A percentile compares a stretch with the other conserved stretches of the same genome.
Evolutionary conservation across 1,140 invertebrate genomes (phyloP).

Genomic region (Phymorhynchus buccinoides): DNA sequence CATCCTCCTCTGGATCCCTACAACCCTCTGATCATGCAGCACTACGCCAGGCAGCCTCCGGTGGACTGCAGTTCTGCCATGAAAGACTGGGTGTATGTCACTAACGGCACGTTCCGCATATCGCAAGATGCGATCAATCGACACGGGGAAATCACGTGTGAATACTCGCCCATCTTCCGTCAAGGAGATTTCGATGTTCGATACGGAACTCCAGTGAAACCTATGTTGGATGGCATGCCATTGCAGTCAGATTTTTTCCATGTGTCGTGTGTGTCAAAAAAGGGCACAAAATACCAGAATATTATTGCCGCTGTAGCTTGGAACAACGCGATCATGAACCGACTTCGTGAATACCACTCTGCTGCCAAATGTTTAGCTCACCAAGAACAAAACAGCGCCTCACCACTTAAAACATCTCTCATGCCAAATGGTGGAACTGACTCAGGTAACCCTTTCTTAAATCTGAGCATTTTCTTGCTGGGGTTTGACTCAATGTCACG

Average conservation of each 20-base stretch:
- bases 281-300: conserved; percentile 58
- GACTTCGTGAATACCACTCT: not conserved
- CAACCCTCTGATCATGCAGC: no score
- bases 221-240: conserved; percentile 51
- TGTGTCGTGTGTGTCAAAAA: conserved; percentile 49
- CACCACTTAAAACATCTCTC: not conserved
- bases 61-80: no score
- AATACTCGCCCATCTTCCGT: conserved; percentile 49
- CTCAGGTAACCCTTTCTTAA: not conserved
- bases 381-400: not conserved
- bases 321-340: conserved; percentile 32
- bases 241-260: conserved; percentile 59
- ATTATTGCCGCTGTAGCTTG: conserved; percentile 57
- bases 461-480: conserved; percentile 86
- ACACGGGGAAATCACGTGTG: conserved; percentile 57
- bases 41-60: conserved; percentile 67
- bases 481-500: conserved; percentile 91
- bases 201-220: conserved; percentile 35
- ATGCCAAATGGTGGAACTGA: conserved; percentile 29
- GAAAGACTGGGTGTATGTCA: conserved; percentile 54
- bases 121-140: conserved; percentile 27
- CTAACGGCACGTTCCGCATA: conserved; percentile 52
- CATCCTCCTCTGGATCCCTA: no score
- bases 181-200: conserved; percentile 37
- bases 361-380: not conserved